Evolutionary conservation across 1,140 invertebrate genomes (phyloP).

Genomic region (Euglossa dilemma): DNA sequence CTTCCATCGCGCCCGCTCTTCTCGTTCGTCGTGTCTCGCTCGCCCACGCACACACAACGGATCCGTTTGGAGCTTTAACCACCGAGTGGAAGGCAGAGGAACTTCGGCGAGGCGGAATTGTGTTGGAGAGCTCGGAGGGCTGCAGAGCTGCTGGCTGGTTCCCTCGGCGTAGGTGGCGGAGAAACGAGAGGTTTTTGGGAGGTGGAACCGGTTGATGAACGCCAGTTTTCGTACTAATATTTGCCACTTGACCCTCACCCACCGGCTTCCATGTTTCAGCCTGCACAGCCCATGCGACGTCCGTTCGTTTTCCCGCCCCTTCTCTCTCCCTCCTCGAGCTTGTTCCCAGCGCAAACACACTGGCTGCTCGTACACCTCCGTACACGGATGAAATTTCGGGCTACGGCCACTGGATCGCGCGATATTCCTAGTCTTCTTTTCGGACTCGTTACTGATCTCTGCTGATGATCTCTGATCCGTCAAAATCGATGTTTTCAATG

Average conservation of each 20-base stretch:
- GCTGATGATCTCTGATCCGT: too few relatives aligned
- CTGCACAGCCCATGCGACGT: slow-evolving; percentile 40
- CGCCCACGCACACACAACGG: slow-evolving; percentile 33
- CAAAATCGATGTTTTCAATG: slow-evolving; percentile 7
- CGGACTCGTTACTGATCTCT: too few relatives aligned
- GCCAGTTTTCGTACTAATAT: slow-evolving; percentile 82
- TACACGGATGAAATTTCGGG: slow-evolving; percentile 50
- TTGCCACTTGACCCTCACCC: slow-evolving; percentile 79
- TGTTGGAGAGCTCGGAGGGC: slow-evolving; percentile 66
- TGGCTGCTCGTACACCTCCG: slow-evolving; percentile 35
- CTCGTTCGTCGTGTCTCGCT: not conserved
- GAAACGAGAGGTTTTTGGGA: slow-evolving; percentile 47
- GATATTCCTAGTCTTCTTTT: slow-evolving; percentile 40
- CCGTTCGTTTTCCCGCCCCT: slow-evolving; percentile 16
- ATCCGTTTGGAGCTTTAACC: slow-evolving; percentile 75
- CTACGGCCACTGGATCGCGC: not conserved
- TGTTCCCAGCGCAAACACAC: slow-evolving; percentile 34
- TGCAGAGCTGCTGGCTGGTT: slow-evolving; percentile 54
- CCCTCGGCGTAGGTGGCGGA: slow-evolving; percentile 52
- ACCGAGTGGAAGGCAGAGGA: slow-evolving; percentile 66
- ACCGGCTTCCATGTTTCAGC: slow-evolving; percentile 43
- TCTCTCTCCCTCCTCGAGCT: slow-evolving; percentile 24
- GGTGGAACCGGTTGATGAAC: slow-evolving; percentile 56
- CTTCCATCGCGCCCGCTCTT: too few relatives aligned
- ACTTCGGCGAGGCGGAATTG: slow-evolving; percentile 72